These are phyloP conservation scores for Creontiades dilutus DNA, from an alignment of 2,888 invertebrate species.

Conservation along the genomic window DNA sequence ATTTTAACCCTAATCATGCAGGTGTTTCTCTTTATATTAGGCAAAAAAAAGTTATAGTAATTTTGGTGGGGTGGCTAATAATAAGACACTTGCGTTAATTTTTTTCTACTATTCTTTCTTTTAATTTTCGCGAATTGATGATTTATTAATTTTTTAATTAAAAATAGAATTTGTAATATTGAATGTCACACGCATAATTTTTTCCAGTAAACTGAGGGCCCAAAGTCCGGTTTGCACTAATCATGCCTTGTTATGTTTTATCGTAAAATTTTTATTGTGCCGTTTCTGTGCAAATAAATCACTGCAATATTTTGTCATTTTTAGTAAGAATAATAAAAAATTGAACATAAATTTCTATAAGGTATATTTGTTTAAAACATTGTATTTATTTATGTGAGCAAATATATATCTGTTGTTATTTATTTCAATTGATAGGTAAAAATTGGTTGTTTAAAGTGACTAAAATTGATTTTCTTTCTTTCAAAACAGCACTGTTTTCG, in stretches of 20 bases:
- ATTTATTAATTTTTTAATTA: conserved; percentile 12
- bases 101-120: conserved; percentile 52
- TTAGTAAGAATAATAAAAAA: not conserved
- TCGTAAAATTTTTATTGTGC: conserved; percentile 59
- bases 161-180: conserved; percentile 59
- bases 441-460: not conserved
- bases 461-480: conserved; percentile 5
- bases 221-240: conserved; percentile 55
- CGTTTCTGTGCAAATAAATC: conserved; percentile 49
- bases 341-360: conserved; percentile 9
- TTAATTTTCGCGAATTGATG: conserved; percentile 42
- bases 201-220: conserved; percentile 52
- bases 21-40: conserved; percentile 2
- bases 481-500: conserved; percentile 45
- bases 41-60: conserved; percentile 58
- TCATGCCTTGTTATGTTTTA: conserved; percentile 67
- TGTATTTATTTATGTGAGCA: conserved; percentile 59
- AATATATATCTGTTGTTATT: conserved; percentile 59
- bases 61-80: conserved; percentile 60
- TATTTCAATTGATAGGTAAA: conserved; percentile 45
- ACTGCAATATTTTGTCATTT: conserved; percentile 46
- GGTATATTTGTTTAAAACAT: conserved; percentile 57
- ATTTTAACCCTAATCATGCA: not conserved
- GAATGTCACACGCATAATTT: conserved; percentile 63
- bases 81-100: conserved; percentile 61